Evolutionary conservation across 1,140 invertebrate species (phyloP), one percentile per base, ranked within the genome.

Genomic region (Caenorhabditis latens): DNA sequence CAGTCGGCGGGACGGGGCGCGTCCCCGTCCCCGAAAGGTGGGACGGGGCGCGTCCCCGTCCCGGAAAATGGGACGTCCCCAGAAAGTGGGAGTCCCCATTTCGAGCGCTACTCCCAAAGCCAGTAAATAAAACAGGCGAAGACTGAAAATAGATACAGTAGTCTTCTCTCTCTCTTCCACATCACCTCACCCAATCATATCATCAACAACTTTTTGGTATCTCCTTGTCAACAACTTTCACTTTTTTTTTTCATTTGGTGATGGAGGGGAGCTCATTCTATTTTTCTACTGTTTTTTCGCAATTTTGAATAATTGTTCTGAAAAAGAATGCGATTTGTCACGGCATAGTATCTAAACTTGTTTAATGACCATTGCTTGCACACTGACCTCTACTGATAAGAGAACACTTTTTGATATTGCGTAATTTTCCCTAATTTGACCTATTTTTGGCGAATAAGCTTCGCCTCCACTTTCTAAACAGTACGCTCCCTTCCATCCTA

Each of bases 321-420:
- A n/a, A n/a, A n/a, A n/a, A n/a, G n/a, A n/a, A n/a, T n/a, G n/a
- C n/a, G n/a, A n/a, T n/a, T n/a, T n/a, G n/a, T n/a, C n/a, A n/a
- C n/a, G n/a, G n/a, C n/a, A n/a, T n/a, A n/a, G n/a, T n/a, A 32
- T 32, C 32, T 32, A 71, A 71, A 71, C 65, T 71, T 71, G 65
- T 48, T 71, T 71, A 71, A 71, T 71, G 65, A 48, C 65, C 43
- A 46, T 46, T 71, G 16, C 32, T 4, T 65, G 63, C 63, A 65
- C 32, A 42, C 63, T 71, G 65, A 71, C 65, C 65, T 46, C 43
- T 71, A 46, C 65, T 71, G 65, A 71, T 71, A 71, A 71, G 65
- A 48, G 7, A 61, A 24, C n/a, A 61, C 16, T 61, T 8, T 61
- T 13, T 61, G 14, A 19, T n/a, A 8, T 24, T 61, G 57, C 21